phyloP scores from a whole-genome alignment of 2,797 vertebrate genomes.

The Hephaestus fuliginosus region DNA sequence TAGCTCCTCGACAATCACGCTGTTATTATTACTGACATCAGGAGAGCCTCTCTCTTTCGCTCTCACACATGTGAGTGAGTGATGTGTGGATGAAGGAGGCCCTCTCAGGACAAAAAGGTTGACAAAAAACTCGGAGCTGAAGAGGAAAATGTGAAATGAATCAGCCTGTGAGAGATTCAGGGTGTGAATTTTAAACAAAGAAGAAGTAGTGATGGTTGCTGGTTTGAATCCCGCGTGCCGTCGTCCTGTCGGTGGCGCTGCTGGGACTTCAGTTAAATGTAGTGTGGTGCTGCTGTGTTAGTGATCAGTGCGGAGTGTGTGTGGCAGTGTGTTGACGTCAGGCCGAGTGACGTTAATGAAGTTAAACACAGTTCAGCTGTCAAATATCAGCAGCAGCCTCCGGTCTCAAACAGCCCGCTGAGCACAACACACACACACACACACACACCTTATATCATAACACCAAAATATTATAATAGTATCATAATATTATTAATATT shows the following conservation, averaged over 20 bases:
- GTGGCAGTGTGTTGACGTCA: conserved; percentile 23
- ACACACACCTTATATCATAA: neutral
- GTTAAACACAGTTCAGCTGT: conserved; percentile 55
- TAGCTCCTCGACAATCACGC: conserved; percentile 69
- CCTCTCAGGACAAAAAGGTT: conserved; percentile 17
- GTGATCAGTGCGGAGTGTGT: conserved; percentile 9
- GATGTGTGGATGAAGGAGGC: conserved; percentile 20
- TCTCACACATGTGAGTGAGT: neutral
- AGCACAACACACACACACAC: conserved; percentile 8
- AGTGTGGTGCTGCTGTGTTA: conserved; percentile 6
- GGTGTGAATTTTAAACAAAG: neutral
- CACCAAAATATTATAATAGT: neutral
- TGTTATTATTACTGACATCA: conserved; percentile 58
- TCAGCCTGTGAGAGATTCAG: neutral
- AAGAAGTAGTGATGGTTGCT: neutral
- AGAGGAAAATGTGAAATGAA: conserved; percentile 7
- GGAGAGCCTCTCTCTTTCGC: conserved; percentile 32
- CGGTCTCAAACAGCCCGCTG: neutral
- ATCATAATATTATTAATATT: no score
- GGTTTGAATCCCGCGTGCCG: neutral
- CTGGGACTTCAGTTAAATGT: neutral
- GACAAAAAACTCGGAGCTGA: neutral
- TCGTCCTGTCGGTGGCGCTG: neutral
- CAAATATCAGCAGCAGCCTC: conserved; percentile 46
- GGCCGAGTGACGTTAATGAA: conserved; percentile 35